Conservation (phyloP, 2,888 invertebrate genomes). For the Drosophila borealis region DNA sequence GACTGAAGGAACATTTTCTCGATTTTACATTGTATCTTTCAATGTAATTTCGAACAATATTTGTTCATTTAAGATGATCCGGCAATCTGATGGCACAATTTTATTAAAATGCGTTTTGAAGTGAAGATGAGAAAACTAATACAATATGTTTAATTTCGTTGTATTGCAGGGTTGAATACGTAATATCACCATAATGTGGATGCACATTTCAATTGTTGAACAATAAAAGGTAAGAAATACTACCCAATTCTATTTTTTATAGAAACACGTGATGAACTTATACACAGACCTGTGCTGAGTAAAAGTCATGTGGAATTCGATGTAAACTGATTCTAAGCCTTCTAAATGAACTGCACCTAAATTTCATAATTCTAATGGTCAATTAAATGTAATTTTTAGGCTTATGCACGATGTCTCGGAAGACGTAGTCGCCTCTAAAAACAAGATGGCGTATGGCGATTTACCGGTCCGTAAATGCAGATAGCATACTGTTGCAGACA, state of each 20-base stretch:
- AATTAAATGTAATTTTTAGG: background rate
- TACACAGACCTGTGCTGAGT: conserved; percentile 73
- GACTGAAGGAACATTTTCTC: conserved; percentile 76
- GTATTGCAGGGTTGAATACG: conserved; percentile 44
- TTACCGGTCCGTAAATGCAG: background rate
- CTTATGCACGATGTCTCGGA: conserved; percentile 8
- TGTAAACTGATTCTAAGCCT: conserved; percentile 54
- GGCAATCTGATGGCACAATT: conserved; percentile 71
- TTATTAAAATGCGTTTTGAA: background rate
- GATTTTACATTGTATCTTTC: conserved; percentile 64
- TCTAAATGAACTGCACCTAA: background rate
- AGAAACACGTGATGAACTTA: conserved; percentile 45
- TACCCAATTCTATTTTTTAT: background rate
- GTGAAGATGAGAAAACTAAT: background rate
- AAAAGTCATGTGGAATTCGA: conserved; percentile 55
- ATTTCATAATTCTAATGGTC: background rate
- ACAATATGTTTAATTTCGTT: background rate
- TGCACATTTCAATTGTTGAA: conserved; percentile 4
- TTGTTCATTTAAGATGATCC: conserved; percentile 71
- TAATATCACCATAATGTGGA: background rate
- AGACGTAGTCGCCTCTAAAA: background rate
- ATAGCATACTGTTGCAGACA: background rate
- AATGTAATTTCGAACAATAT: conserved; percentile 61
- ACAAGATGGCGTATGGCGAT: conserved; percentile 42
- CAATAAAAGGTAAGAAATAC: conserved; percentile 22